These are phyloP conservation scores for Andrena praecox DNA, from an alignment of 2,888 invertebrate species.

Conservation along the genomic window DNA sequence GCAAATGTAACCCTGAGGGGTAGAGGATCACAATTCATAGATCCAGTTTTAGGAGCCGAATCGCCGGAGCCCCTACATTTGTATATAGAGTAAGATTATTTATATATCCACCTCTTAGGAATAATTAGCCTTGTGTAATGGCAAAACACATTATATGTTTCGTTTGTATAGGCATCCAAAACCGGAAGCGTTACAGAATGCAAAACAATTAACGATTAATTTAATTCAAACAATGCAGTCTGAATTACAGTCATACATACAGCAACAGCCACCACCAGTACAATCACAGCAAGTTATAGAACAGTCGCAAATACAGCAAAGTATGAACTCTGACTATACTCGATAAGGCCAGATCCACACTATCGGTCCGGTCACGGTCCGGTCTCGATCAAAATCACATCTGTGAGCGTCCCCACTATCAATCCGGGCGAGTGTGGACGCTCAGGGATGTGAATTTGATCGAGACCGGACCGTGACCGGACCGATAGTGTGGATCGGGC, in stretches of 20 bases:
- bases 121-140: slow-evolving; percentile 10
- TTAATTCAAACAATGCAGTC: slow-evolving; percentile 92
- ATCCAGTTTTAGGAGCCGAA: slow-evolving; percentile 87
- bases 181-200: slow-evolving; percentile 89
- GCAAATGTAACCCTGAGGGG: slow-evolving; percentile 91
- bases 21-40: slow-evolving; percentile 88
- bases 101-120: background rate
- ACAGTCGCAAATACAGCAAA: slow-evolving; percentile 82
- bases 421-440: no score
- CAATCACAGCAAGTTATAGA: slow-evolving; percentile 84
- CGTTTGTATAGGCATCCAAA: slow-evolving; percentile 87
- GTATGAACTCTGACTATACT: slow-evolving; percentile 64
- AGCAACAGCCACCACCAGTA: slow-evolving; percentile 84
- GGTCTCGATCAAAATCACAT: no score
- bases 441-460: no score
- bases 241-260: slow-evolving; percentile 85
- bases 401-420: no score
- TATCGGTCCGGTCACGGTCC: no score
- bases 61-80: slow-evolving; percentile 91
- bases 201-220: slow-evolving; percentile 91
- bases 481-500: no score
- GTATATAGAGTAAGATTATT: slow-evolving; percentile 88
- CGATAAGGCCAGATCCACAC: background rate
- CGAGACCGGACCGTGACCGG: no score
- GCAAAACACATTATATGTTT: slow-evolving; percentile 30